phyloP scores from a whole-genome alignment of 2,113 vertebrate species.

The Lagopus muta region DNA sequence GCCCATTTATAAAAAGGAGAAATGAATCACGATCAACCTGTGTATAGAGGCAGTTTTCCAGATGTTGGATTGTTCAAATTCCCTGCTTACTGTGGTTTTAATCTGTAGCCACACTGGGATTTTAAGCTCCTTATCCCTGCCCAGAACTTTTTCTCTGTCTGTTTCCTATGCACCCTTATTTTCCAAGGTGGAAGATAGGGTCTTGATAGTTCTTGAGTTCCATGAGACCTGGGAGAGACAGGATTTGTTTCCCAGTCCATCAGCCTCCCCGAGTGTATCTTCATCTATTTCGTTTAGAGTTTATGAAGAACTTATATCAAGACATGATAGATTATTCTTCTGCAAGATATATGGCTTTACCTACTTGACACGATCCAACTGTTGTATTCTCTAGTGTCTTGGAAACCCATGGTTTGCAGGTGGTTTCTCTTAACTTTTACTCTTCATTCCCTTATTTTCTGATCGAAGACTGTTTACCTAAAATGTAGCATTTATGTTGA shows the following conservation, averaged over 20 bases:
- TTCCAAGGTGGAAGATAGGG: background rate
- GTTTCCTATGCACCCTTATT: background rate
- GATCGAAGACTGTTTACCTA: background rate
- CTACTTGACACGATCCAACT: accelerated
- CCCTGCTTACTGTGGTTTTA: background rate
- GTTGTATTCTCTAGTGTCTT: background rate
- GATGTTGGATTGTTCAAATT: background rate
- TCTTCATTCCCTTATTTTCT: background rate
- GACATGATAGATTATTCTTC: background rate
- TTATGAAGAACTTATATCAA: background rate
- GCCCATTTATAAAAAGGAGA: background rate
- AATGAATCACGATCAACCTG: background rate
- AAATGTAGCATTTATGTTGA: background rate
- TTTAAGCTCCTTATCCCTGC: background rate
- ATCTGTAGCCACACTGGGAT: background rate
- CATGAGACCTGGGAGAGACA: background rate
- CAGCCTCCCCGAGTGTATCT: background rate
- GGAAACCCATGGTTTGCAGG: accelerated
- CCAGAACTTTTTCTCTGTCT: background rate
- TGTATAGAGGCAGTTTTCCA: background rate
- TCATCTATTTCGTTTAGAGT: background rate
- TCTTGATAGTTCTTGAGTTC: background rate
- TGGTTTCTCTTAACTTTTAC: background rate
- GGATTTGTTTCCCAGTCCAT: background rate
- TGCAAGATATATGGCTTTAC: background rate